A percentile compares a stretch with the other conserved stretches of the same genome.
These are phyloP conservation scores for Cinara cedri DNA, from an alignment of 2,888 invertebrate genomes.

Conservation along the genomic window DNA sequence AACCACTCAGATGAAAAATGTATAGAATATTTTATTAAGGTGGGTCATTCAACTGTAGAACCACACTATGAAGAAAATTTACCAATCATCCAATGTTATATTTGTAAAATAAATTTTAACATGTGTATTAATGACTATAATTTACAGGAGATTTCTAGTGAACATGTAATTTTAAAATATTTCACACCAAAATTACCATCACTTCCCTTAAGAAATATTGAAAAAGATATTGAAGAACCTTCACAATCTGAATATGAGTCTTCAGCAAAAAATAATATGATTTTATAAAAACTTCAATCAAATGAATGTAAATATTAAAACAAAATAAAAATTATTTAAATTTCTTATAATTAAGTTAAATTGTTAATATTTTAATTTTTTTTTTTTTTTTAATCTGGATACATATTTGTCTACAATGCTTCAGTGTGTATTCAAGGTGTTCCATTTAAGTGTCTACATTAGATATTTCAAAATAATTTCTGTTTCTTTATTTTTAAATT, in stretches of 20 bases:
- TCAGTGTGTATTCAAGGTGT: too few relatives aligned
- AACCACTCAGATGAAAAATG: background rate
- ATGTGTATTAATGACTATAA: background rate
- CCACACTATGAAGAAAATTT: background rate
- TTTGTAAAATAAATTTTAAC: conserved; percentile 11
- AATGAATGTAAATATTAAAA: conserved; percentile 16
- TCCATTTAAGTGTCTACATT: too few relatives aligned
- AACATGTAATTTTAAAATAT: conserved; percentile 26
- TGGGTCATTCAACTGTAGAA: background rate
- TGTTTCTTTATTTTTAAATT: too few relatives aligned
- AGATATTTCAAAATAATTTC: too few relatives aligned
- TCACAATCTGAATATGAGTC: background rate
- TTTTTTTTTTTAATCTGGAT: background rate
- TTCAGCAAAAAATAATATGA: background rate
- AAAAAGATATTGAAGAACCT: background rate
- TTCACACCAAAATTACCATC: background rate
- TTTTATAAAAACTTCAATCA: background rate
- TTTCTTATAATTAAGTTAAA: too few relatives aligned
- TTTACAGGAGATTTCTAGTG: conserved; percentile 13
- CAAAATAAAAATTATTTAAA: background rate
- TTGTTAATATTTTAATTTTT: background rate
- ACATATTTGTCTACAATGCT: background rate
- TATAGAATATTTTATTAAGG: background rate
- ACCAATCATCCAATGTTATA: background rate
- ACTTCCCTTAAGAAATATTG: background rate